phyloP scores from a whole-genome alignment of 2,797 vertebrate genomes.

The Percopsis omiscomaycus region DNA sequence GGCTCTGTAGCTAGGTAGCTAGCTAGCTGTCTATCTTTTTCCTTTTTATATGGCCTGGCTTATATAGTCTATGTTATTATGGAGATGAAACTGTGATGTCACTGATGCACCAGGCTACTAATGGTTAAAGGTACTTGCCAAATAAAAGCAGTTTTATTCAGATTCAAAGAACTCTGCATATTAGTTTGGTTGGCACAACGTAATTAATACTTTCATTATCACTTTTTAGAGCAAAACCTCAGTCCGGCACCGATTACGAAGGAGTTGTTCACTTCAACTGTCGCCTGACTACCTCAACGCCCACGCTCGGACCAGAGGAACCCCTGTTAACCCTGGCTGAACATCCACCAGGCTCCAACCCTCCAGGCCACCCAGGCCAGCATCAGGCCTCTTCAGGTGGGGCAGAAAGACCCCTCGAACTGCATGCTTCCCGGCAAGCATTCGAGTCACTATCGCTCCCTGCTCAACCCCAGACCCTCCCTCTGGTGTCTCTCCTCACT shows the following conservation, averaged over 20 bases:
- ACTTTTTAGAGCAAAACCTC: neutral
- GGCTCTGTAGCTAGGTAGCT: no score
- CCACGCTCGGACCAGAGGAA: slow-evolving; percentile 63
- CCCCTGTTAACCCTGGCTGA: slow-evolving; percentile 6
- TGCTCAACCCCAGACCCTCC: no score
- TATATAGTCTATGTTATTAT: neutral
- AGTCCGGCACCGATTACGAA: slow-evolving; percentile 26
- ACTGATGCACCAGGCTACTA: no score
- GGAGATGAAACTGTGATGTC: no score
- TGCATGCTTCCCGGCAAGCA: neutral
- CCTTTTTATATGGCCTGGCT: neutral
- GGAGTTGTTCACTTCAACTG: slow-evolving; percentile 55
- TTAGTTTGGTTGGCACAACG: no score
- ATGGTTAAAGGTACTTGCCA: no score
- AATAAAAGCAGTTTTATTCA: no score
- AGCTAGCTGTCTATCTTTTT: neutral
- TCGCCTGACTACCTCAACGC: slow-evolving; percentile 66
- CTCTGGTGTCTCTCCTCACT: no score
- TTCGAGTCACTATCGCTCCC: no score
- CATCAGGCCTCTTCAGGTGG: neutral
- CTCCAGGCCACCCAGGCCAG: neutral
- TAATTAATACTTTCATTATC: neutral
- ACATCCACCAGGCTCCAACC: slow-evolving; percentile 7
- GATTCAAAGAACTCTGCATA: no score
- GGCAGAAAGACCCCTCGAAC: neutral